Conservation (phyloP, 2,888 invertebrate species). For the Buathra laborator region DNA sequence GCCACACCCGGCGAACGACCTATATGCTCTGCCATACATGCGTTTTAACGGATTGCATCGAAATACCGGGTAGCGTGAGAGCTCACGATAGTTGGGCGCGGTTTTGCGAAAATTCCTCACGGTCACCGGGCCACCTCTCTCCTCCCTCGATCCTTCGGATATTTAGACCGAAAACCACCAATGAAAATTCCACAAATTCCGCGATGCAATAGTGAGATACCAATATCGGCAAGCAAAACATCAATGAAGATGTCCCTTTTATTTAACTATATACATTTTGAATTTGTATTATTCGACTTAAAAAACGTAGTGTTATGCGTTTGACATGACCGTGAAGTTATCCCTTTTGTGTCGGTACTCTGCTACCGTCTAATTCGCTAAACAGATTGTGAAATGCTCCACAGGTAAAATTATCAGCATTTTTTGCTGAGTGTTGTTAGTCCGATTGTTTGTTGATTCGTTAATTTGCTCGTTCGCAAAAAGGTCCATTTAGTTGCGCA, state of each 20-base stretch:
- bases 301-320: too few species aligned
- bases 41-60: conserved; percentile 48
- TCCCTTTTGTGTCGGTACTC: too few species aligned
- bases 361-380: too few species aligned
- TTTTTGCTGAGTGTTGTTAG: too few species aligned
- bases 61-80: conserved; percentile 5
- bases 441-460: too few species aligned
- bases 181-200: conserved; percentile 20
- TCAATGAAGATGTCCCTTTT: not conserved
- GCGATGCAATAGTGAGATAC: not conserved
- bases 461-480: too few species aligned
- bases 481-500: too few species aligned
- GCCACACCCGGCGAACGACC: conserved; percentile 2
- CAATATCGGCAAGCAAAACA: not conserved
- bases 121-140: conserved; percentile 2
- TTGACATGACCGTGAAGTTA: too few species aligned
- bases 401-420: too few species aligned
- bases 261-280: too few species aligned
- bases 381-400: too few species aligned
- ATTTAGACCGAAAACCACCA: conserved; percentile 16
- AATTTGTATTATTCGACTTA: too few species aligned
- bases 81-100: conserved; percentile 18
- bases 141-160: not conserved
- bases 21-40: not conserved
- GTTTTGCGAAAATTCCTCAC: conserved; percentile 40